Base-by-base conservation (phyloP, 2,888 invertebrate genomes). In the Drosophila atroscutellata region DNA sequence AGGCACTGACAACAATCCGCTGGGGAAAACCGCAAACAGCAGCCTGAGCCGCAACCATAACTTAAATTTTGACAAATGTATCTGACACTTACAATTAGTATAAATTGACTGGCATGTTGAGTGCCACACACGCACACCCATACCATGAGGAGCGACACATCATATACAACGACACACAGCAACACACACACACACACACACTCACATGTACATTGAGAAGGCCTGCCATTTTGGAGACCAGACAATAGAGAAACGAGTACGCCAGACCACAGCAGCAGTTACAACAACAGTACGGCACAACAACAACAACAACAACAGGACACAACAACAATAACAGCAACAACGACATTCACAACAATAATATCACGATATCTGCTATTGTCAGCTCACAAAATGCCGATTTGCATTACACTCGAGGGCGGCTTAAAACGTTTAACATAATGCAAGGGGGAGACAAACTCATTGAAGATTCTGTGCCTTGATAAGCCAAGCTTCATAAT, bases 41-140 rank as follows among this genome's bases (percentile, higher is more conserved):
- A 79, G 79, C 57, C 75, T 52, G 78, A 78, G 72, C 78, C 70
- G 86, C 76, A 86, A 75, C 89, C 86, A 88, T 88, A 86, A 86
- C 86, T 89, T 86, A 83, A 86, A 89, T 83, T 87, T 88, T 87
- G 90, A 87, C 89, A 87, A 87, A 87, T 87, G 86, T 89, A 87
- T 87, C 81, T 87, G 86, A 87, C 86, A 90, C 82, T 86, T 87
- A 90, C 86, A 87, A 87, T 87, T 87, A 87, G 90, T 90, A 87
- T 87, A 90, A 87, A 90, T 87, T 90, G 86, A 86, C 85, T 89
- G 86, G 89, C 90, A 86, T 90, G 86, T 90, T 90, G 90, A 90
- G 89, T 88, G 90, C 75, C 80, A 86, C 86, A 77, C 87, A 84
- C 84, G 80, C 83, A 69, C 80, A 71, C 72, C 37, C 63, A 70